Base-by-base conservation (phyloP, 2,888 invertebrate genomes). In the Dexiosoma caninum region DNA sequence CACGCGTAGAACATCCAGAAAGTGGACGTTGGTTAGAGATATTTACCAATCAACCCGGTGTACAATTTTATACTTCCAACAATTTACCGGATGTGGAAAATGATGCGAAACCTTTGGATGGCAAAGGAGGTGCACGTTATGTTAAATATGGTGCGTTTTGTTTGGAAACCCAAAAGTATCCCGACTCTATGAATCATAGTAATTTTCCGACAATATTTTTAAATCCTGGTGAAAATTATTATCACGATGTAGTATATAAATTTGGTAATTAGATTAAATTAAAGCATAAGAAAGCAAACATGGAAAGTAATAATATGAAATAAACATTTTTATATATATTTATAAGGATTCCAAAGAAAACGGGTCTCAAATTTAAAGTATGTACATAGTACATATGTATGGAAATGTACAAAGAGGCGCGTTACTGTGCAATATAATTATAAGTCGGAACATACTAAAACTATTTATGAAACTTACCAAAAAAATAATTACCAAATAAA, bases 81-180 rank as follows among this genome's bases (percentile, higher is more conserved):
- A 91, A 90, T 78, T 90, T 96, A 10, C 96, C 96, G 0, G 93
- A 93, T 83, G 91, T 92, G 0, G 89, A 91, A 40, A 90, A 87
- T 78, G 91, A 91, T 0, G 85, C 75, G 1, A 88, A 93, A 1
- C 89, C 95, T 16, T 89, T 95, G 21, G 78, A 87, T 30, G 97
- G 97, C 0, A 97, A 97, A 88, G 91, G 91, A 2, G 94, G 94
- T 0, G 92, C 92, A 0, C 85, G 87, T 16, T 97, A 97, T 87
- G 92, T 91, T 64, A 93, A 93, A 82, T 95, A 96, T 85, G 94
- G 95, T 0, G 95, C 95, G 0, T 94, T 98, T 85, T 96, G 96
- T 86, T 90, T 97, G 67, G 97, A 97, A 91, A 95, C 98, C 0
- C 97, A 98, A 90, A 96, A 96, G 87, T 98, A 94, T 91, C 98